Conservation (phyloP, 2,888 invertebrate species). For the Brenthis daphne region DNA sequence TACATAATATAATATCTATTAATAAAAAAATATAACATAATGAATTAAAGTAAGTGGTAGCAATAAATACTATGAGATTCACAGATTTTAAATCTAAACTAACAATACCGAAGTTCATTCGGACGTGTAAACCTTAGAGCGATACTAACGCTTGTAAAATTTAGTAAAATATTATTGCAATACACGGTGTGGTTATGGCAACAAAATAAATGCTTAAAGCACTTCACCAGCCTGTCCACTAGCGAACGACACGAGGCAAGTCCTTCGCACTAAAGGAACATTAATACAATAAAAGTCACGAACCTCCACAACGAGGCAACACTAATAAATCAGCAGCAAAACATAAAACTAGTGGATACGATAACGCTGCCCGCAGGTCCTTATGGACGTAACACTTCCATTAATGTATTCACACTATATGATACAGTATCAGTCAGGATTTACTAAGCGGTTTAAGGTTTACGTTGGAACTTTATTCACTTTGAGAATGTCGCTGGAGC, state of each 20-base stretch:
- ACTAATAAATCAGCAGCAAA: conserved; percentile 67
- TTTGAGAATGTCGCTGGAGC: conserved; percentile 88
- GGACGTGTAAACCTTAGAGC: conserved; percentile 75
- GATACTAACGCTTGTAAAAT: conserved; percentile 75
- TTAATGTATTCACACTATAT: conserved; percentile 77
- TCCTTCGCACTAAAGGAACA: conserved; percentile 80
- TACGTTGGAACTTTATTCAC: conserved; percentile 91
- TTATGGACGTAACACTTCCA: conserved; percentile 76
- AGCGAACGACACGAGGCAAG: conserved; percentile 73
- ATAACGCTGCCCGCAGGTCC: conserved; percentile 71
- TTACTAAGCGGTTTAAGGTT: conserved; percentile 64
- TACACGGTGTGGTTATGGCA: conserved; percentile 82
- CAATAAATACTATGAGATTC: conserved; percentile 83
- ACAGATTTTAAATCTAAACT: conserved; percentile 82
- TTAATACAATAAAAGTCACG: conserved; percentile 71
- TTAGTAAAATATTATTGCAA: conserved; percentile 82
- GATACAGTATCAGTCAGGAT: conserved; percentile 80
- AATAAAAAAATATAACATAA: conserved; percentile 79
- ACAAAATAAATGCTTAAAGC: conserved; percentile 83
- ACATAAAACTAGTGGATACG: conserved; percentile 81
- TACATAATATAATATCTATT: conserved; percentile 81
- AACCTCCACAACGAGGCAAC: conserved; percentile 67
- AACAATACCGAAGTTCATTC: conserved; percentile 78
- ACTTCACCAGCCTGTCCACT: conserved; percentile 79
- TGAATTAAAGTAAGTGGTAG: conserved; percentile 79